Conservation (phyloP, 2,797 vertebrate species). For the Spheniscus humboldti region DNA sequence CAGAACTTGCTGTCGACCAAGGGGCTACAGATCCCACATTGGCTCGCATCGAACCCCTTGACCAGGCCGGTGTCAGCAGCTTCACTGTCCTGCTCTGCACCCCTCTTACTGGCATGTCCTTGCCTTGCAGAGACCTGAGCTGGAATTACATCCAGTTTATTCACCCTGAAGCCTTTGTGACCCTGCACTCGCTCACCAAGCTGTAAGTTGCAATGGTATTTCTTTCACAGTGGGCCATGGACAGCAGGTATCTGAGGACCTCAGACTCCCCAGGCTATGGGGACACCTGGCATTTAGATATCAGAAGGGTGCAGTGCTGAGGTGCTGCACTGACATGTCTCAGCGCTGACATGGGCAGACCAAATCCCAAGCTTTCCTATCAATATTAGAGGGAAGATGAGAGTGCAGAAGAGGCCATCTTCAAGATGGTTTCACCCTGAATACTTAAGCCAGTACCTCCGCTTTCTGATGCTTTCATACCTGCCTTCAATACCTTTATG, state of each 20-base stretch:
- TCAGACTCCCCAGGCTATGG: background rate
- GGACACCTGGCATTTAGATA: background rate
- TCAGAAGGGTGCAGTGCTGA: background rate
- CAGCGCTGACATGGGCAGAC: background rate
- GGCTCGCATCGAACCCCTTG: background rate
- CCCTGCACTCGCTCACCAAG: constrained; percentile 87
- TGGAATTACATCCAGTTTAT: constrained; percentile 88
- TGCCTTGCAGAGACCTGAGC: constrained; percentile 85
- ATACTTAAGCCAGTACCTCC: background rate
- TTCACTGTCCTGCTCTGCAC: background rate
- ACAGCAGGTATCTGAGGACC: background rate
- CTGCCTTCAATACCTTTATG: background rate
- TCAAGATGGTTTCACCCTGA: background rate
- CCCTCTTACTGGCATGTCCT: background rate
- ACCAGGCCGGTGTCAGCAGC: background rate
- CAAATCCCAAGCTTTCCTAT: background rate
- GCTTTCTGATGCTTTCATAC: background rate
- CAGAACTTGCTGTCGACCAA: background rate
- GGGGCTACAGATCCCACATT: background rate
- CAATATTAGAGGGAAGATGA: background rate
- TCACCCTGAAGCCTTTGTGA: constrained; percentile 86
- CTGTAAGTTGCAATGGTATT: constrained; percentile 80
- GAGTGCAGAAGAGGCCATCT: background rate
- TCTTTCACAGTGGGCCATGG: background rate
- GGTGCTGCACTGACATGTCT: background rate